Evolutionary conservation across 2,797 vertebrate genomes (phyloP).

Genomic region (Sebastes aleutianus): DNA sequence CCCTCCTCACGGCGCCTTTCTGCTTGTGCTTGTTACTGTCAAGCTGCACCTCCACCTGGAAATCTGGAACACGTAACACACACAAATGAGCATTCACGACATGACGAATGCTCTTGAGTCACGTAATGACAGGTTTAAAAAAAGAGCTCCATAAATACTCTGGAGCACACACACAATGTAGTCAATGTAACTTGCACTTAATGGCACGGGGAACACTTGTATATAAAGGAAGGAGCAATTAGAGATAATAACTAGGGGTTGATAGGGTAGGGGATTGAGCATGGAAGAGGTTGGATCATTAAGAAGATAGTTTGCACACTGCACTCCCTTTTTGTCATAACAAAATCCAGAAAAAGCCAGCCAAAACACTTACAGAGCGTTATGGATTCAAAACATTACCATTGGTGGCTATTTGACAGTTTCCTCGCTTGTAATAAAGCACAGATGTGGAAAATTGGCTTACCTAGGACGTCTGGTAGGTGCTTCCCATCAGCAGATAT

Average conservation of each 20-base stretch:
- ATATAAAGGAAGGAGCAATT: constrained; percentile 49
- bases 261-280: constrained; percentile 20
- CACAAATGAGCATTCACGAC: constrained; percentile 47
- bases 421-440: constrained; percentile 45
- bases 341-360: constrained; percentile 25
- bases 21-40: constrained; percentile 89
- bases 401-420: constrained; percentile 32
- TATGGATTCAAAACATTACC: constrained; percentile 37
- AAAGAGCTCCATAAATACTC: constrained; percentile 37
- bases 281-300: constrained; percentile 20
- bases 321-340: constrained; percentile 19
- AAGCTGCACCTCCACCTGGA: constrained; percentile 89
- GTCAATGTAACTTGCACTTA: constrained; percentile 39
- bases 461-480: constrained; percentile 87
- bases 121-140: constrained; percentile 44
- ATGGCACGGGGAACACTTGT: constrained; percentile 18
- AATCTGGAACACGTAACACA: constrained; percentile 78
- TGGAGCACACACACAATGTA: constrained; percentile 37
- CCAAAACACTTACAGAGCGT: constrained; percentile 32
- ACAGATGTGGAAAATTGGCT: constrained; percentile 77
- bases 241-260: constrained; percentile 47
- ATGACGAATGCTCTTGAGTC: constrained; percentile 44
- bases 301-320: constrained; percentile 20
- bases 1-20: constrained; percentile 86
- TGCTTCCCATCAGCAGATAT: constrained; percentile 91